Evolutionary conservation across 1,140 invertebrate species (phyloP).

Genomic region (Caenorhabditis remanei): DNA sequence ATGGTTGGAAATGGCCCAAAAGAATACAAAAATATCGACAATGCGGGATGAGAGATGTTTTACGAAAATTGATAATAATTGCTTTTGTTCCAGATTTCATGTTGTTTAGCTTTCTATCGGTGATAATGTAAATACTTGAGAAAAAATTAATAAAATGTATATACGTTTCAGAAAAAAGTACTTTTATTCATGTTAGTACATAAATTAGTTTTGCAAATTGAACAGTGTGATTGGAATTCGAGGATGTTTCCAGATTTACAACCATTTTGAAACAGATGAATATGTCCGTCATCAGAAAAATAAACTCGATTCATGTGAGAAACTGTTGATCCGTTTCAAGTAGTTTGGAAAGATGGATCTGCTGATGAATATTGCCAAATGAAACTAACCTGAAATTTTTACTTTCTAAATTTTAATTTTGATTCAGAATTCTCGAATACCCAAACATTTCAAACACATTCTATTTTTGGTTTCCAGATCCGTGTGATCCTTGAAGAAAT

Average conservation of each 20-base stretch:
- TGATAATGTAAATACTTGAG: background rate
- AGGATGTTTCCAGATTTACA: no score
- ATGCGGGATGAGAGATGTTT: conserved; percentile 41
- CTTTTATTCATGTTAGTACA: no score
- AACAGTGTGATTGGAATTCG: no score
- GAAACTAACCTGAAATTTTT: no score
- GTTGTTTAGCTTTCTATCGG: conserved; percentile 23
- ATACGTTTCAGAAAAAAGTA: background rate
- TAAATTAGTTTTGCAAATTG: no score
- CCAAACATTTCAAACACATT: background rate
- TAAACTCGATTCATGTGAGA: no score
- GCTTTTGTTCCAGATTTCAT: conserved; percentile 8
- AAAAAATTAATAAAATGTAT: background rate
- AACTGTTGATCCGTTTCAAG: no score
- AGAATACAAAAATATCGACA: background rate
- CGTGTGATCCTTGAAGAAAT: background rate
- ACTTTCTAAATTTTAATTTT: background rate
- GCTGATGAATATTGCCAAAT: no score
- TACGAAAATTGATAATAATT: conserved; percentile 3
- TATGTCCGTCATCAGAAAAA: no score
- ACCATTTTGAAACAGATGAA: no score
- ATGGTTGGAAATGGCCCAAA: background rate
- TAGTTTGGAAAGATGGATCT: no score
- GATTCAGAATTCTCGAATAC: background rate
- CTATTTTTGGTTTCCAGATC: no score